A percentile compares a stretch with the other conserved stretches of the same genome.
Conservation (phyloP, 2,888 invertebrate species). For the Eremobia ochroleuca region DNA sequence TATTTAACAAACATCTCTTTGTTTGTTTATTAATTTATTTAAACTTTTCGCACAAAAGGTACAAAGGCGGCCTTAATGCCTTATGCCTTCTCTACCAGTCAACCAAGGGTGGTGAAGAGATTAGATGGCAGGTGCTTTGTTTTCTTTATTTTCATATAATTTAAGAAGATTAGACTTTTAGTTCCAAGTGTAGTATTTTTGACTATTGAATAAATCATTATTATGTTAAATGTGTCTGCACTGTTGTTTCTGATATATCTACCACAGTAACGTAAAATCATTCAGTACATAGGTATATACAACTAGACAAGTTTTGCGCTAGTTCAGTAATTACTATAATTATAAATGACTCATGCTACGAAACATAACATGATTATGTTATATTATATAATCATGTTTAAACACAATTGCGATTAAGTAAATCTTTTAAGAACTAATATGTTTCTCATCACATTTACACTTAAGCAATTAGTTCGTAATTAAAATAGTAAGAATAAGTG, state of each 20-base stretch:
- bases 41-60: no score
- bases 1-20: neutral
- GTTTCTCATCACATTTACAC: constrained; percentile 36
- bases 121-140: no score
- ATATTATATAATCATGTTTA: neutral
- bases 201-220: constrained; percentile 10
- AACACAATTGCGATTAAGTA: neutral
- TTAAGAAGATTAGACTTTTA: neutral
- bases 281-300: neutral
- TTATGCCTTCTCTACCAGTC: no score
- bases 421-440: constrained; percentile 11
- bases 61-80: no score
- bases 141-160: neutral
- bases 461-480: constrained; percentile 18
- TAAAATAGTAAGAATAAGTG: constrained; percentile 11
- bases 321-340: constrained; percentile 17
- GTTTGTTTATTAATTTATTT: neutral
- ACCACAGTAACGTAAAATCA: neutral
- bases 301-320: neutral
- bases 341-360: constrained; percentile 1
- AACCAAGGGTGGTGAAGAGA: no score
- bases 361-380: neutral
- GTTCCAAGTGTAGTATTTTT: neutral
- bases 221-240: neutral
- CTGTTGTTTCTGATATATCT: neutral